Percentiles rank a stretch among this genome's conserved stretches.
phyloP scores from a whole-genome alignment of 2,888 invertebrate species.

The Masnerella sp. region DNA sequence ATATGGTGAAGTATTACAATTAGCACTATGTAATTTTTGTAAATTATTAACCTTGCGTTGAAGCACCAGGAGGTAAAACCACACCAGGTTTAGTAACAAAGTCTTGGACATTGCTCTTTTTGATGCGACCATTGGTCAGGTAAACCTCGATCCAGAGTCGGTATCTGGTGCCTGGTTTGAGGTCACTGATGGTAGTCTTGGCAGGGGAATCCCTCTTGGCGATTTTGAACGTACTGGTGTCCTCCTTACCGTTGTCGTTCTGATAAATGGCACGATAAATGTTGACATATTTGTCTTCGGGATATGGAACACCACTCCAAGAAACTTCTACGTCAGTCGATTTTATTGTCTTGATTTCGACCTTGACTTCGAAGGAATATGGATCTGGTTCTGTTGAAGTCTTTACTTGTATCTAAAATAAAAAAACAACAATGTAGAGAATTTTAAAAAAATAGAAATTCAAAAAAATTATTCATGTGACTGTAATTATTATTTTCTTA shows the following conservation, averaged over 20 bases:
- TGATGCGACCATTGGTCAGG: constrained; percentile 92
- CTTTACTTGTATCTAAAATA: constrained; percentile 70
- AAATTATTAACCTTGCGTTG: constrained; percentile 65
- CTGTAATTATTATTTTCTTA: constrained; percentile 73
- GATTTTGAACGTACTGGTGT: constrained; percentile 85
- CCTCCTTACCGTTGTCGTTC: constrained; percentile 86
- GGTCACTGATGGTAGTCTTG: constrained; percentile 82
- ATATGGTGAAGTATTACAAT: no score
- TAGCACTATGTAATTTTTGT: no score
- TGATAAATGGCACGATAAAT: constrained; percentile 92
- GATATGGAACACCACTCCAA: constrained; percentile 92
- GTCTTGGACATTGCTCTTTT: constrained; percentile 93
- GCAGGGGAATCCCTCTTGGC: constrained; percentile 86
- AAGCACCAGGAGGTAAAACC: constrained; percentile 59
- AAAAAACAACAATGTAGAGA: no score
- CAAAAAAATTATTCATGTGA: no score
- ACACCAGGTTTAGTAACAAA: constrained; percentile 89
- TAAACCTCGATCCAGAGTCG: constrained; percentile 93
- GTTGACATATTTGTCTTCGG: constrained; percentile 93
- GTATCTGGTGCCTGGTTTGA: constrained; percentile 90
- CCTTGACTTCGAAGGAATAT: constrained; percentile 88
- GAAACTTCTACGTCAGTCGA: constrained; percentile 87
- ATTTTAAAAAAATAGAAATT: no score
- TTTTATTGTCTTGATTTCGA: constrained; percentile 87
- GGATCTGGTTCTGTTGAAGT: constrained; percentile 81